Base-by-base conservation (phyloP, 2,888 invertebrate genomes). In the Phyllotreta striolata region DNA sequence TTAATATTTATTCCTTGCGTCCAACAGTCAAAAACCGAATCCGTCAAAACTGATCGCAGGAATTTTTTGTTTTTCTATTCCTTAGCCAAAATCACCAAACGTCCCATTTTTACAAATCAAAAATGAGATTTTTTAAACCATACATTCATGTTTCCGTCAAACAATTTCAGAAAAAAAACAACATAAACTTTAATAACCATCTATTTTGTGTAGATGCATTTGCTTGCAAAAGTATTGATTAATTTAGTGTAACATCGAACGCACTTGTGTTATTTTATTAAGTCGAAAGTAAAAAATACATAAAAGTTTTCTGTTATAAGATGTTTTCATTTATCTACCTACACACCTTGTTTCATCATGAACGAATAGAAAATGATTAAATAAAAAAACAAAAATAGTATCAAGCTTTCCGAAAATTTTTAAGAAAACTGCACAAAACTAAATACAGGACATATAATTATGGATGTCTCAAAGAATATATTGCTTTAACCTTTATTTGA, bases 201-300 rank as follows among this genome's bases (percentile, higher is more conserved):
- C 79, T 79, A 79, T 79, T 80, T 80, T 80, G 77, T 79, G 80
- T 80, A 80, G 80, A 79, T 80, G 79, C 77, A 78, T 80, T 79
- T 79, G 80, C 80, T 80, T 80, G 79, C 79, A 76, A 60, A 56
- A 77, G 72, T 74, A 76, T 72, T 77, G 74, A 77, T 79, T 77
- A 75, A 74, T 79, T 80, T 81, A 81, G 80, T 80, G 80, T 76
- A 24, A 80, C 79, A 80, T 80, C 80, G 79, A 80, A 80, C 78
- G 80, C 81, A 81, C 80, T 73, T 77, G 72, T 75, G 68, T 76
- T 76, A 74, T 75, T 77, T 77, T 71, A 76, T 73, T 74, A 72
- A 68, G 71, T 71, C 71, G 71, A 72, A 72, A 72, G 71, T 76
- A 72, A 76, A 77, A 72, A 77, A 72, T 73, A 24, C 77, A 78